These are phyloP conservation scores for Drosophila simulans DNA, from an alignment of 1,140 invertebrate genomes.

Conservation along the genomic window DNA sequence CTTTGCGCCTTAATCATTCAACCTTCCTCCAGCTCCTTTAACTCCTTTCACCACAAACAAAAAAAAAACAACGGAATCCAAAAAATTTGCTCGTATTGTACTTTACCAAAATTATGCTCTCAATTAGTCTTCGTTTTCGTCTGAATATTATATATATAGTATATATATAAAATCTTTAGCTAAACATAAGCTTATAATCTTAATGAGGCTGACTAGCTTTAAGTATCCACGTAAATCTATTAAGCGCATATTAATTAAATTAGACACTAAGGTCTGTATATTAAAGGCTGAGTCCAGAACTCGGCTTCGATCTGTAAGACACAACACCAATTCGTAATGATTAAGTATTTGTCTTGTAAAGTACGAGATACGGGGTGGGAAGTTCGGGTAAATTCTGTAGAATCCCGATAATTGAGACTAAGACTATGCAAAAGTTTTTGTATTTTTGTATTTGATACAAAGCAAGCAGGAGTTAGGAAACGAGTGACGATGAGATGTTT, in stretches of 20 bases:
- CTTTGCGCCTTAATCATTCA: slow-evolving; percentile 61
- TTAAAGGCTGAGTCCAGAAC: slow-evolving; percentile 9
- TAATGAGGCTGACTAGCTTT: slow-evolving; percentile 79
- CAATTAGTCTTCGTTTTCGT: slow-evolving; percentile 67
- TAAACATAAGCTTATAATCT: slow-evolving; percentile 76
- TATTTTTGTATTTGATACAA: slow-evolving; percentile 82
- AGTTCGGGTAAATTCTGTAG: slow-evolving; percentile 22
- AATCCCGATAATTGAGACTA: slow-evolving; percentile 71
- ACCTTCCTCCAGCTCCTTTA: slow-evolving; percentile 20
- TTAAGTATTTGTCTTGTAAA: slow-evolving; percentile 64
- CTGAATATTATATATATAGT: slow-evolving; percentile 36
- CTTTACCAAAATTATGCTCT: slow-evolving; percentile 74
- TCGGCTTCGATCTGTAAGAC: slow-evolving; percentile 58
- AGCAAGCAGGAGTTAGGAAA: slow-evolving; percentile 53
- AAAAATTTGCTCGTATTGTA: slow-evolving; percentile 65
- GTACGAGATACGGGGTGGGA: slow-evolving; percentile 14
- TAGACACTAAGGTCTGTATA: slow-evolving; percentile 44
- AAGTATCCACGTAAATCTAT: slow-evolving; percentile 44
- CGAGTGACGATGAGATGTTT: slow-evolving; percentile 31
- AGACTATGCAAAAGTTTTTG: slow-evolving; percentile 76
- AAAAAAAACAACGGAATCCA: slow-evolving; percentile 22
- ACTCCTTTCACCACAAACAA: slow-evolving; percentile 20
- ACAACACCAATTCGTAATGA: slow-evolving; percentile 76
- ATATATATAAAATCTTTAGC: slow-evolving; percentile 42
- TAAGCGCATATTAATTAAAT: slow-evolving; percentile 24